Base-by-base conservation (phyloP, 2,888 invertebrate species). In the Cerceris ruficornis region DNA sequence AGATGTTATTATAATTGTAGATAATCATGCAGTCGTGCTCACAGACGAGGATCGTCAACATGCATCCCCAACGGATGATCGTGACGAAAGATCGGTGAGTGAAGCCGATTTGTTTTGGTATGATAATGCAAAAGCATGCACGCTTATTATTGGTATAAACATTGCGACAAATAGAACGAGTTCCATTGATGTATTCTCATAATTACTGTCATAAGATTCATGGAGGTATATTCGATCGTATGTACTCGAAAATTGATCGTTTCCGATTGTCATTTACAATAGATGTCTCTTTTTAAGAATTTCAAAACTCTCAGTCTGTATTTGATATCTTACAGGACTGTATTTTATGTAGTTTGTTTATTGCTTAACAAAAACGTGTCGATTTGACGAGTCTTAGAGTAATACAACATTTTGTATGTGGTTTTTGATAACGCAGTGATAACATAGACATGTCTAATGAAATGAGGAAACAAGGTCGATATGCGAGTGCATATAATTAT, bases 11-110 rank as follows among this genome's bases (percentile, higher is more conserved):
- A 39, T 28, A 49, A 65, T 78, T 76, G n/a, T 46, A 78, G 77
- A 76, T 60, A 78, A 67, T 60, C 75, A 71, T 66, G 64, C 70
- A 0, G 77, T 70, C 14, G 77, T 71, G 6, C 57, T 78, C 1
- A 41, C 68, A 11, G 68, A 68, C 14, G 14, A 6, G 13, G 77
- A 71, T 46, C 64, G 17, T 28, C 39, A 64, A 9, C 54, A 8
- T 54, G 67, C 43, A 50, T 13, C 54, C 13, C 62, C 55, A 42
- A 57, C 60, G 17, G 60, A 65, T 2, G 42, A 59, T 6, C 59
- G 13, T 9, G 60, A 71, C 0, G 68, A 76, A 50, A 75, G 57
- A 78, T 76, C 60, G 59, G 77, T 71, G 46, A 55, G 64, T 67
- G 15, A 7, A 42, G 8, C 58, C 28, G 28, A 28, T 28, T 28